Conservation (phyloP, 2,113 vertebrate genomes). For the Xyrauchen texanus region DNA sequence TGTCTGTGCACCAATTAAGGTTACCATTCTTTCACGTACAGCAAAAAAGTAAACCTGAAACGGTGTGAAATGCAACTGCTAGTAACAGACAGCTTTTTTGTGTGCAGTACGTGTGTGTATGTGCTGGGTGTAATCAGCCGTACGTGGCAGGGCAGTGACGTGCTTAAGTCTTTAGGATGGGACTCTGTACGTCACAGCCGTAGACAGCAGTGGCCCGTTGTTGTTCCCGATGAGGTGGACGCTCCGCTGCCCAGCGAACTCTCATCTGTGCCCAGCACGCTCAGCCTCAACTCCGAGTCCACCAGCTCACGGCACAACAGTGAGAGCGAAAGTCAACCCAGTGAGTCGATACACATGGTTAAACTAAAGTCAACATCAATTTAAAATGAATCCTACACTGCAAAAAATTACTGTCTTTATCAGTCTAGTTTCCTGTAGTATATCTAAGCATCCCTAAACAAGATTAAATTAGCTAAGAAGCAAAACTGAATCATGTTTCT, state of each 20-base stretch:
- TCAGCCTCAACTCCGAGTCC: constrained; percentile 85
- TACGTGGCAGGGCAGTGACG: constrained; percentile 85
- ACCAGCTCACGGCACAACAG: constrained; percentile 85
- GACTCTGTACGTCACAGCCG: constrained; percentile 84
- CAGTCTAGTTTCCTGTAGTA: too few species aligned
- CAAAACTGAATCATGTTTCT: too few species aligned
- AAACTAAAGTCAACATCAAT: too few species aligned
- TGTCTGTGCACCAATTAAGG: too few species aligned
- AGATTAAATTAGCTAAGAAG: too few species aligned
- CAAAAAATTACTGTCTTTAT: too few species aligned
- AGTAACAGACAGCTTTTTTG: background rate
- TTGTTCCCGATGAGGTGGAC: constrained; percentile 84
- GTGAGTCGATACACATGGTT: constrained; percentile 67
- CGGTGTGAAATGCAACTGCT: too few species aligned
- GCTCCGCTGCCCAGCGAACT: constrained; percentile 79
- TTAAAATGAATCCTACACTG: too few species aligned
- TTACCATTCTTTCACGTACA: too few species aligned
- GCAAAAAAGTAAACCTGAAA: too few species aligned
- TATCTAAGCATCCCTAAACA: too few species aligned
- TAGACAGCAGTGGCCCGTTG: constrained; percentile 82
- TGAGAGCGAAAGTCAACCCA: constrained; percentile 84
- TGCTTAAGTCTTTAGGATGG: constrained; percentile 83
- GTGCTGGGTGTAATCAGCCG: constrained; percentile 83
- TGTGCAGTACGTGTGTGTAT: constrained; percentile 82
- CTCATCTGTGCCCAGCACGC: constrained; percentile 81